phyloP scores from a whole-genome alignment of 2,797 vertebrate species.

The Argya squamiceps region DNA sequence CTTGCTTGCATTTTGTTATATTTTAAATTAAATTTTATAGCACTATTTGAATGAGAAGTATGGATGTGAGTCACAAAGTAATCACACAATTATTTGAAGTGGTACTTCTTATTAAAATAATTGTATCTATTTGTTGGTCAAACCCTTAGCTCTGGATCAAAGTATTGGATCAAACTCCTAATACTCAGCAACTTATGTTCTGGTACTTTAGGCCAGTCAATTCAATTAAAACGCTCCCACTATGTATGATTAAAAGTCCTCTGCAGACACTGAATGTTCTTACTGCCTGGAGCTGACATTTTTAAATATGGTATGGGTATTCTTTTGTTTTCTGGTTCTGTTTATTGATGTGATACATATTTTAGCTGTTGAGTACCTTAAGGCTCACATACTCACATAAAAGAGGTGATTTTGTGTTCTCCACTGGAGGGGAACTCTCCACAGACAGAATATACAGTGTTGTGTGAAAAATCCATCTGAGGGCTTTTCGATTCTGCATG shows the following conservation, averaged over 20 bases:
- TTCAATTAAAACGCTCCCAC: background rate
- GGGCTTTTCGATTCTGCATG: accelerated
- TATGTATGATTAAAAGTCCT: background rate
- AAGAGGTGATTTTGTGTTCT: background rate
- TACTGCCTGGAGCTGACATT: background rate
- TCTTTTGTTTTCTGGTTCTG: background rate
- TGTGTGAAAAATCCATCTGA: background rate
- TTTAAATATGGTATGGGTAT: background rate
- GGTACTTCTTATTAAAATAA: slow-evolving; percentile 17
- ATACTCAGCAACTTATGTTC: background rate
- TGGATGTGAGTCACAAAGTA: background rate
- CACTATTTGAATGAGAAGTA: background rate
- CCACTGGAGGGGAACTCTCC: accelerated
- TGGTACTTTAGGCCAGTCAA: background rate
- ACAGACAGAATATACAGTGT: background rate
- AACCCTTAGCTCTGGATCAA: background rate
- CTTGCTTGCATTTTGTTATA: background rate
- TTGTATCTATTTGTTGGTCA: background rate
- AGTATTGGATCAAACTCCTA: background rate
- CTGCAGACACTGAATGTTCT: background rate
- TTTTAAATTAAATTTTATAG: background rate
- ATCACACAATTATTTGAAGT: slow-evolving; percentile 2
- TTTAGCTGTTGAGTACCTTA: background rate
- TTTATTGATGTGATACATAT: background rate
- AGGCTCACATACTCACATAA: background rate